Base-by-base conservation (phyloP, 2,888 invertebrate genomes). In the Notodonta dromedarius region DNA sequence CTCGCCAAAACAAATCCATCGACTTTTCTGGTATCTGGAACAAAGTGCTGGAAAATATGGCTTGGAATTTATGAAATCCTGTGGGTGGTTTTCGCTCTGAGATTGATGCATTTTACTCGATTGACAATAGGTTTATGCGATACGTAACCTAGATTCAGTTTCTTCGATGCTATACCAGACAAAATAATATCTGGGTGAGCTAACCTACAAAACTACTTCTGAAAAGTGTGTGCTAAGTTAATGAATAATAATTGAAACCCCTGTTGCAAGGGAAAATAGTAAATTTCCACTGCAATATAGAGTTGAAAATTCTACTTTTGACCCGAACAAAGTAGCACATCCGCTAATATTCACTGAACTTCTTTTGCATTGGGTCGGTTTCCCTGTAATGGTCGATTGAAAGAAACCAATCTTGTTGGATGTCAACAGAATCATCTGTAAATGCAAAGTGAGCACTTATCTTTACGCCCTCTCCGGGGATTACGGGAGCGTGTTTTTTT, bases 371-470 rank as follows among this genome's bases (percentile, higher is more conserved):
- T 35, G 7, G 35, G 6, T 35, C 6, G 35, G 35, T 35, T 35
- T 7, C 5, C 6, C 4, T 35, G 35, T 35, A 2, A 5, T 7
- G 12, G 44, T 44, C 12, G 24, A 24, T 24, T 24, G 24, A 2
- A 2, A 24, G 1, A 24, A 24, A 24, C 16, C 51, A 51, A 51
- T 51, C 51, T 24, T 11, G 51, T 24, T 4, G 11, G n/a, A 51
- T 51, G 51, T 51, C 51, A 51, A 51, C 51, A 24, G 16, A 16
- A 51, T 24, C 24, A 51, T 51, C n/a, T n/a, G 48, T 48, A 5
- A 14, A 48, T 48, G 14, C 51, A 51, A 51, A 51, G 51, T 51
- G 46, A 44, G 46, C 58, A 54, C 53, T 59, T 46, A 59, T 59
- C 53, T 59, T 35, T 5, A 54, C 32, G 4, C 51, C 14, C 51